Conservation (phyloP, 2,888 invertebrate species). For the Cenopis cana region DNA sequence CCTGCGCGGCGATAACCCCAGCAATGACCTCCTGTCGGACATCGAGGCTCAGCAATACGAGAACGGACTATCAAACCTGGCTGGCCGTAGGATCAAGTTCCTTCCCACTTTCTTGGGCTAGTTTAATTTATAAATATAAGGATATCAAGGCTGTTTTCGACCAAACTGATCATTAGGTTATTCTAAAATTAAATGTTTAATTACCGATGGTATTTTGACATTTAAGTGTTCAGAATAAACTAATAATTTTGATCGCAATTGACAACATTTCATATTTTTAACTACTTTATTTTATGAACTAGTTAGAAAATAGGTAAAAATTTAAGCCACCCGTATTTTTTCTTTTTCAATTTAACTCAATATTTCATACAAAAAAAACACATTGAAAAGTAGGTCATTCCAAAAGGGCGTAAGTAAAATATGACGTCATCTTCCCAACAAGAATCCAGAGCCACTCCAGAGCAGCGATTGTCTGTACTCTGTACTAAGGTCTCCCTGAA, state of each 20-base stretch:
- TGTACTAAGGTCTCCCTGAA: no score
- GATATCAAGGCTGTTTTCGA: constrained; percentile 4
- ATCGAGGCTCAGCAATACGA: constrained; percentile 67
- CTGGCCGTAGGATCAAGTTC: constrained; percentile 75
- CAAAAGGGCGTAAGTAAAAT: no score
- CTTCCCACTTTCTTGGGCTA: constrained; percentile 77
- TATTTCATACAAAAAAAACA: no score
- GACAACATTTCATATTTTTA: no score
- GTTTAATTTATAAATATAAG: constrained; percentile 40
- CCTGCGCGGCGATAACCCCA: constrained; percentile 67
- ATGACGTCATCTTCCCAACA: no score
- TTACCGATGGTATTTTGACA: neutral
- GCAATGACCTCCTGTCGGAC: constrained; percentile 70
- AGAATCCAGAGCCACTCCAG: no score
- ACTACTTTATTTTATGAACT: no score
- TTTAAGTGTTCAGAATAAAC: neutral
- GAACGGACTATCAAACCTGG: constrained; percentile 63
- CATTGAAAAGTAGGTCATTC: no score
- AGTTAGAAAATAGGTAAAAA: no score
- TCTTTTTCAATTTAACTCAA: no score
- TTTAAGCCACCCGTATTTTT: no score
- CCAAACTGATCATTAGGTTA: neutral
- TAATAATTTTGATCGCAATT: neutral
- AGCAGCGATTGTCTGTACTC: no score
- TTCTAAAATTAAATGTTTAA: neutral